These are phyloP conservation scores for Cathartes aura DNA, from an alignment of 2,113 vertebrate species.

Conservation along the genomic window DNA sequence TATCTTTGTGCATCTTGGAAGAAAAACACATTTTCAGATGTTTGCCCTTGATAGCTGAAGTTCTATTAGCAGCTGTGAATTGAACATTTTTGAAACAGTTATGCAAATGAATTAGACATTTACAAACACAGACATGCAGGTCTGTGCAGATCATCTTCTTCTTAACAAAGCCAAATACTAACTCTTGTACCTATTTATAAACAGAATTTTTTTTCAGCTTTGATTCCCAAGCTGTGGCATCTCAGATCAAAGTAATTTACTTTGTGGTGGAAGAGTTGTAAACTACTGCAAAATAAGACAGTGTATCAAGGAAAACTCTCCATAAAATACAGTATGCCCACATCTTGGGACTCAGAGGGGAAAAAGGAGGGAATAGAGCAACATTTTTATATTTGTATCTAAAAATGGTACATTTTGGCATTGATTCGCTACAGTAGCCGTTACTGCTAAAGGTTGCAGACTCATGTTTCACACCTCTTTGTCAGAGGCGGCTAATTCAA, in stretches of 20 bases:
- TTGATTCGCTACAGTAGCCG: not conserved
- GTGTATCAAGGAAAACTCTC: not conserved
- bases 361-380: not conserved
- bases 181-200: not conserved
- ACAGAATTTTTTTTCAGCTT: not conserved
- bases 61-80: not conserved
- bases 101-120: conserved; percentile 13
- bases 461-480: not conserved
- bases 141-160: not conserved
- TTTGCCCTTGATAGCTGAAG: not conserved
- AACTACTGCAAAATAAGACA: not conserved
- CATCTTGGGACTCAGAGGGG: not conserved
- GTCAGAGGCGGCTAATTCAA: not conserved
- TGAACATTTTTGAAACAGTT: not conserved
- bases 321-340: not conserved
- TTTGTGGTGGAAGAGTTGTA: not conserved
- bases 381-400: not conserved
- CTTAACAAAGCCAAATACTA: not conserved
- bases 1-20: not conserved
- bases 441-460: not conserved
- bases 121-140: not conserved
- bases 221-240: not conserved
- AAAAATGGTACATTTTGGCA: not conserved
- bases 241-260: not conserved
- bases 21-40: conserved; percentile 5